Evolutionary conservation across 2,797 vertebrate species (phyloP), one percentile per base, ranked within the genome.

Genomic region (Remorina albescens): DNA sequence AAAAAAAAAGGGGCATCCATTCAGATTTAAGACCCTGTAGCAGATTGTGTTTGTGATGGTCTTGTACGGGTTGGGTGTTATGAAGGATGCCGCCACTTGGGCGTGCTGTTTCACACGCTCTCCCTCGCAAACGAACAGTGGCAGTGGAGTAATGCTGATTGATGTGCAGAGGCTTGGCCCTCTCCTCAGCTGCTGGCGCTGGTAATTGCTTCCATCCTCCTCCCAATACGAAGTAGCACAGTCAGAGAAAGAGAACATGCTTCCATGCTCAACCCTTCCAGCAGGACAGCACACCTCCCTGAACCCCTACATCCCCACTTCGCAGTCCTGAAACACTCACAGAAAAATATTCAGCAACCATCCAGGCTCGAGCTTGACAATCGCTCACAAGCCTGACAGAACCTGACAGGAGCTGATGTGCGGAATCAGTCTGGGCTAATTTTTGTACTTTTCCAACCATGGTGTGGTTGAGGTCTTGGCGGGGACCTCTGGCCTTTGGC

Each of bases 201-300:
- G 90, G 86, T 91, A 92, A 93, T 92, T 93, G 87, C 90, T 92
- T 90, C 91, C 87, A 88, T 91, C 85, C 85, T 88, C 84, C 82
- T 88, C 70, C 85, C 76, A 67, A 64, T 64, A 18, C 34, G 50
- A 76, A 86, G 87, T 8, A 85, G 82, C 72, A 28, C 75, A 70
- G 78, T 10, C 77, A 90, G 87, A 78, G 86, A 65, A 76, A 74
- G 70, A 69, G 84, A 88, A 75, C 84, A 78, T 41, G 78, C 82
- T 82, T 83, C 78, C 83, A n/a, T 49, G 39, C 68, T 68, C 74
- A 41, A 55, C 46, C 63, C 78, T 64, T 89, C 76, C 76, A 83
- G 84, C 79, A 83, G 82, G 76, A 83, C 68, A 71, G 80, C 74
- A 53, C 71, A 65, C 71, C 60, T 49, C 59, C 59, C 84, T 2